phyloP scores from a whole-genome alignment of 2,113 vertebrate species.

The Furnarius figulus region DNA sequence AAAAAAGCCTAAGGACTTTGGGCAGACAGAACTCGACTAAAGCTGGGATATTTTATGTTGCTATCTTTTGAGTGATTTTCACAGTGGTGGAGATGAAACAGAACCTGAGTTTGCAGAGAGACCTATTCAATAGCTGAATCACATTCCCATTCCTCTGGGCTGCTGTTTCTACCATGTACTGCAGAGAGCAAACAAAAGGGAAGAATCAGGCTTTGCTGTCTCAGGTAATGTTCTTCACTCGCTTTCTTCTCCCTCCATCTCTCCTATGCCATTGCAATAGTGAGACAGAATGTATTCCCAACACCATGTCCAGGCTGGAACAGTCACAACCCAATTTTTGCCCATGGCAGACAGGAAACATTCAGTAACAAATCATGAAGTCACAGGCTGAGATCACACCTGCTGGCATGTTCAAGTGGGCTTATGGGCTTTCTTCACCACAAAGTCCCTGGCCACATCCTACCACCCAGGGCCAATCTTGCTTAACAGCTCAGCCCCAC shows the following conservation, averaged over 20 bases:
- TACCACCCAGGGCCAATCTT: background rate
- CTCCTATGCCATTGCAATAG: background rate
- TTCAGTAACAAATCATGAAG: background rate
- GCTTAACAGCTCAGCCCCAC: background rate
- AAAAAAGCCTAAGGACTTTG: background rate
- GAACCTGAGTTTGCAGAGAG: background rate
- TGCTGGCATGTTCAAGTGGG: background rate
- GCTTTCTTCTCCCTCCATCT: background rate
- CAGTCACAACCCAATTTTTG: background rate
- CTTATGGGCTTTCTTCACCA: background rate
- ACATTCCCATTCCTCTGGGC: background rate
- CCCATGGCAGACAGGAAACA: background rate
- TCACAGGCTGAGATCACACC: background rate
- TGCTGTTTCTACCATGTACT: background rate
- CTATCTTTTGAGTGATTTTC: background rate
- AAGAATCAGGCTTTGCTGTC: background rate
- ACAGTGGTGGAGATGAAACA: background rate
- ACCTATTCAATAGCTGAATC: background rate
- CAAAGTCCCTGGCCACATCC: background rate
- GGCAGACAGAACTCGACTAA: background rate
- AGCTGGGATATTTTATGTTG: background rate
- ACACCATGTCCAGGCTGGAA: background rate
- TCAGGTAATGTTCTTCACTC: background rate
- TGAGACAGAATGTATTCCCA: background rate
- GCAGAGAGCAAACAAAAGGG: background rate